Conservation (phyloP, 2,113 vertebrate genomes). For the Prietella phreatophila region DNA sequence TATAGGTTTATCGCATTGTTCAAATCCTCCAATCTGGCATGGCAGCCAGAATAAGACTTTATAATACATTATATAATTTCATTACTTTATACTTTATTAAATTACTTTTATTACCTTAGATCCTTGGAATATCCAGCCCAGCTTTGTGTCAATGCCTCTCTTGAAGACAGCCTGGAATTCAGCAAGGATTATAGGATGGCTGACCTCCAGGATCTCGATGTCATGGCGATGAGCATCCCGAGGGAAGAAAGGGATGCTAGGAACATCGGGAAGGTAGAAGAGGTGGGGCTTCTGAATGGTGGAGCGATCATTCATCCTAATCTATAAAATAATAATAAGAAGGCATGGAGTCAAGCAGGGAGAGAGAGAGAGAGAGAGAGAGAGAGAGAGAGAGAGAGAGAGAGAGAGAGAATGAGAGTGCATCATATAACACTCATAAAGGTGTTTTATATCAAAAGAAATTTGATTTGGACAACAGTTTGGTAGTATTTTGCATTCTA, state of each 20-base stretch:
- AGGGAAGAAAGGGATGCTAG: slow-evolving; percentile 82
- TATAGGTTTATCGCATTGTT: no score
- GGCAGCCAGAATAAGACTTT: not conserved
- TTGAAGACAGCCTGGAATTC: slow-evolving; percentile 81
- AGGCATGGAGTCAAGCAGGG: not conserved
- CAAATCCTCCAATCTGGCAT: not conserved
- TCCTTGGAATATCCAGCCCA: slow-evolving; percentile 75
- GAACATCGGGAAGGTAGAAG: slow-evolving; percentile 84
- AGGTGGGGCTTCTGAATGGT: slow-evolving; percentile 83
- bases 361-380: not conserved
- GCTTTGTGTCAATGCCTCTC: slow-evolving; percentile 69
- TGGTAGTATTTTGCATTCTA: not conserved
- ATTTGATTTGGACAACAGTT: not conserved
- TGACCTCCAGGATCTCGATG: slow-evolving; percentile 82
- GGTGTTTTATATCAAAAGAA: not conserved
- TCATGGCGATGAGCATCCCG: slow-evolving; percentile 86
- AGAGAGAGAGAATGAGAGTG: no score
- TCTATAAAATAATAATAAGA: slow-evolving; percentile 52
- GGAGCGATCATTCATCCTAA: slow-evolving; percentile 66
- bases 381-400: no score
- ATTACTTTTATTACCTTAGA: slow-evolving; percentile 67
- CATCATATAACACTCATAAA: not conserved
- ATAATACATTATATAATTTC: not conserved
- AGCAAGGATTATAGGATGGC: slow-evolving; percentile 74
- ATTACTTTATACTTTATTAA: not conserved